Base-by-base conservation (phyloP, 2,113 vertebrate species). In the Plecturocebus donacophilus region DNA sequence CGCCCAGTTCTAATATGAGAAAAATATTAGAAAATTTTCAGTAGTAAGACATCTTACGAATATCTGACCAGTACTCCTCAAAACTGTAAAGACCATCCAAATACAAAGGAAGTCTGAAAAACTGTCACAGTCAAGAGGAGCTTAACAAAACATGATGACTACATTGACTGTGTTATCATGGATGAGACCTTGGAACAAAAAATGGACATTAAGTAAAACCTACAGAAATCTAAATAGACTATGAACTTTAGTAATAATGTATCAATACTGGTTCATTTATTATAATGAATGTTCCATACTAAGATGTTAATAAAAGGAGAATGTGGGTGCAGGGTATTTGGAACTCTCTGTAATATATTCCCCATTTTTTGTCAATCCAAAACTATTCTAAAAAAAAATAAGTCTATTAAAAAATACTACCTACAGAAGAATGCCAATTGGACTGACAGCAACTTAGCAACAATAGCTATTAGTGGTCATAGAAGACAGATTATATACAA, bases 11-110 rank as follows among this genome's bases (percentile, higher is more conserved):
- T 71, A 42, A n/a, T 49, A n/a, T 52, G 35, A 79, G 27, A 49
- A 90, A 95, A 85, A 90, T 2, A 83, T 84, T 35, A 70, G 61
- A 89, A 40, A 79, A 30, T 61, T 79, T 90, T 40, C 49, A 89
- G 49, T n/a, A 61, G 21, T 84, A n/a, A 61, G 11, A 45, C 27
- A 96, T 58, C 49, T 77, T 84, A 61, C 3, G 56, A 84, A 71
- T 71, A 79, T 49, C 71, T 89, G 40, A 77, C 66, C 40, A 89
- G 25, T 70, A 52, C 14, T 70, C 70, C 27, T 96, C 35, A 84
- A 96, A 84, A 77, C 42, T 84, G 19, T n/a, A 12, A 84, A 91
- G 49, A 90, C 49, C 84, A 92, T 66, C 58, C 66, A 88, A 75
- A 82, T 83, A 66, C 40, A 96, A 89, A 6, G 30, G 7, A 68